A percentile compares a stretch with the other conserved stretches of the same genome.
Conservation (phyloP, 2,113 vertebrate species). For the Lagopus muta region DNA sequence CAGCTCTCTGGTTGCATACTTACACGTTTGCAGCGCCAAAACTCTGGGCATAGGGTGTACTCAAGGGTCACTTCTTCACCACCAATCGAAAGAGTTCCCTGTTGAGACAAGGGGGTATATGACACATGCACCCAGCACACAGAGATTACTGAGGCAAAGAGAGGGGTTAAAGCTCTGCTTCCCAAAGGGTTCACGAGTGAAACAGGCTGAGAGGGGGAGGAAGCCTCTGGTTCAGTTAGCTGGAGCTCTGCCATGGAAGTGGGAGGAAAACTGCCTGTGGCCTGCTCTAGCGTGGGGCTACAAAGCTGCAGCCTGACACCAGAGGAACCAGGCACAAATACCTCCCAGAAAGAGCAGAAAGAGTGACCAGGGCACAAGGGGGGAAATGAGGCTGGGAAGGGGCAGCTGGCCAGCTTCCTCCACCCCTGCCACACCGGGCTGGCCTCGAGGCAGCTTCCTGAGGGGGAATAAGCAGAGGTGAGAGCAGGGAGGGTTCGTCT, state of each 20-base stretch:
- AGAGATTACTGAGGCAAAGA: not conserved
- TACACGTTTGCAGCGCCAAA: slow-evolving; percentile 83
- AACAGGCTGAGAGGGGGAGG: slow-evolving; percentile 42
- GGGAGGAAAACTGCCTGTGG: slow-evolving; percentile 17
- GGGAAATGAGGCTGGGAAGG: not conserved
- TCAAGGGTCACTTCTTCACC: slow-evolving; percentile 89
- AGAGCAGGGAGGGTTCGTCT: not conserved
- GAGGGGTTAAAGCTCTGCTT: slow-evolving; percentile 56
- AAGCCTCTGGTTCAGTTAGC: slow-evolving; percentile 35
- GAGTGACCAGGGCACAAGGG: not conserved
- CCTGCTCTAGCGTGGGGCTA: slow-evolving; percentile 18
- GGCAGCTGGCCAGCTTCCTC: not conserved
- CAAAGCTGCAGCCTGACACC: not conserved
- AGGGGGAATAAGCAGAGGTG: not conserved
- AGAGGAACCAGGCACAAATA: slow-evolving; percentile 2
- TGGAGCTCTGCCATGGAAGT: slow-evolving; percentile 16
- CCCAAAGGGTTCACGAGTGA: slow-evolving; percentile 33
- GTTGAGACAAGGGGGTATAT: slow-evolving; percentile 77
- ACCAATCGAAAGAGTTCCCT: slow-evolving; percentile 92
- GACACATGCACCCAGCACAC: slow-evolving; percentile 31
- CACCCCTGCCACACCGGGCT: not conserved
- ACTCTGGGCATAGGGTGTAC: slow-evolving; percentile 84
- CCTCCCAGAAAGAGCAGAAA: not conserved
- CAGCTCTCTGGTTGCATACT: slow-evolving; percentile 56
- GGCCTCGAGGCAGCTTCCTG: not conserved